Evolutionary conservation across 2,113 vertebrate species (phyloP).

Genomic region (Plotosus lineatus): DNA sequence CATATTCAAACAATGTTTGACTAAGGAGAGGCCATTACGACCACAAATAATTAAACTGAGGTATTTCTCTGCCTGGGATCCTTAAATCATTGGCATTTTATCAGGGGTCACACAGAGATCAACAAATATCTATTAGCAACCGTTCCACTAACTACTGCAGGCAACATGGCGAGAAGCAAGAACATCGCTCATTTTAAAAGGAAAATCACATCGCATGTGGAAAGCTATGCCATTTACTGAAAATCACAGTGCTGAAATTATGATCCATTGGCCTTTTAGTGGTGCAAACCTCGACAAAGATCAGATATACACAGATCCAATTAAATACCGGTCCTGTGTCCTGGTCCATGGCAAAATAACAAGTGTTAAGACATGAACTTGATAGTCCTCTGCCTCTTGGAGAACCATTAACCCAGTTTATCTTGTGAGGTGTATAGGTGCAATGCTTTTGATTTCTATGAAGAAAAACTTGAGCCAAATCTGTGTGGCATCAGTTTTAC

Average conservation of each 20-base stretch:
- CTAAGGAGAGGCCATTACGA: conserved; percentile 42
- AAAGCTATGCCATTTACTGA: conserved; percentile 53
- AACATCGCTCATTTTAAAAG: neutral
- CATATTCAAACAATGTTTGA: conserved; percentile 31
- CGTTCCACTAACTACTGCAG: neutral
- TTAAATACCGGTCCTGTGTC: conserved; percentile 57
- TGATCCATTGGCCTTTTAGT: conserved; percentile 55
- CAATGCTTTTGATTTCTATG: neutral
- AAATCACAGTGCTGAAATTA: conserved; percentile 52
- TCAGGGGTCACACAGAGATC: conserved; percentile 44
- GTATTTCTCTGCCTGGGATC: conserved; percentile 31
- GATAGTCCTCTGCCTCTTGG: neutral
- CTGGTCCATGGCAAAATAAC: conserved; percentile 34
- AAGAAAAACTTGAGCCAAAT: neutral
- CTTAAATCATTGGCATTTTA: neutral
- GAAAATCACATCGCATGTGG: conserved; percentile 32
- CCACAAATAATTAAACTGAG: conserved; percentile 15
- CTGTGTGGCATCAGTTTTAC: neutral
- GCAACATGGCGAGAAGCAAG: neutral
- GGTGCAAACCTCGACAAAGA: conserved; percentile 49
- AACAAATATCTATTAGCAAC: neutral
- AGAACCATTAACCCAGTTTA: neutral
- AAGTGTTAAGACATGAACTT: conserved; percentile 4
- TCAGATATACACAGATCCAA: conserved; percentile 60
- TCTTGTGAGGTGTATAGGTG: neutral